phyloP scores from a whole-genome alignment of 2,888 invertebrate genomes.

The Iphiclides podalirius region DNA sequence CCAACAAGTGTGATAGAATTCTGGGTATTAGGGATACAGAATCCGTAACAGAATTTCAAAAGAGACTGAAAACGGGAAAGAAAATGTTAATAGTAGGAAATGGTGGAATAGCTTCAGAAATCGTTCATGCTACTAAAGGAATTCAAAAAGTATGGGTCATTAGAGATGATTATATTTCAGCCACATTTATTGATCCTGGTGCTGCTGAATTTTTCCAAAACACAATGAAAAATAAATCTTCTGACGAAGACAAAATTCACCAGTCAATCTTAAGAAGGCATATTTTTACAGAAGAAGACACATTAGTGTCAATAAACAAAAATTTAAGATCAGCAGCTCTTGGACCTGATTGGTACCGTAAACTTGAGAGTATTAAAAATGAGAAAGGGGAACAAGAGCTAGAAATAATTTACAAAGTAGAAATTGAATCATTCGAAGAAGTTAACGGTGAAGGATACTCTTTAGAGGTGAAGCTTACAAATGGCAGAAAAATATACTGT shows the following conservation, averaged over 20 bases:
- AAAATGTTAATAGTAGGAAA: slow-evolving; percentile 94
- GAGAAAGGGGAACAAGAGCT: slow-evolving; percentile 74
- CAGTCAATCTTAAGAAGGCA: slow-evolving; percentile 78
- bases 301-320: slow-evolving; percentile 53
- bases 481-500: slow-evolving; percentile 85
- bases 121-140: slow-evolving; percentile 92
- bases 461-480: slow-evolving; percentile 86
- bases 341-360: slow-evolving; percentile 97
- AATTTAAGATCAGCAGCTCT: slow-evolving; percentile 90
- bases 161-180: slow-evolving; percentile 94
- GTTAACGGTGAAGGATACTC: slow-evolving; percentile 77
- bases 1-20: slow-evolving; percentile 82
- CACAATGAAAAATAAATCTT: slow-evolving; percentile 47
- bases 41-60: slow-evolving; percentile 90
- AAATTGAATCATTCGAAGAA: slow-evolving; percentile 70
- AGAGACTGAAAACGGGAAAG: slow-evolving; percentile 83
- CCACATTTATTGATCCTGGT: slow-evolving; percentile 97
- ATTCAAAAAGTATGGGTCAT: slow-evolving; percentile 96
- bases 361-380: slow-evolving; percentile 78
- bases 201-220: slow-evolving; percentile 95
- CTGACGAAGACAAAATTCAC: slow-evolving; percentile 36
- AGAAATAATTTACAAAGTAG: slow-evolving; percentile 82
- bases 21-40: slow-evolving; percentile 97
- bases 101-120: slow-evolving; percentile 99
- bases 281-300: slow-evolving; percentile 82